A percentile compares a stretch with the other conserved stretches of the same genome.
These are phyloP conservation scores for Odobenus rosmarus DNA, from an alignment of 2,113 vertebrate genomes.

Conservation along the genomic window DNA sequence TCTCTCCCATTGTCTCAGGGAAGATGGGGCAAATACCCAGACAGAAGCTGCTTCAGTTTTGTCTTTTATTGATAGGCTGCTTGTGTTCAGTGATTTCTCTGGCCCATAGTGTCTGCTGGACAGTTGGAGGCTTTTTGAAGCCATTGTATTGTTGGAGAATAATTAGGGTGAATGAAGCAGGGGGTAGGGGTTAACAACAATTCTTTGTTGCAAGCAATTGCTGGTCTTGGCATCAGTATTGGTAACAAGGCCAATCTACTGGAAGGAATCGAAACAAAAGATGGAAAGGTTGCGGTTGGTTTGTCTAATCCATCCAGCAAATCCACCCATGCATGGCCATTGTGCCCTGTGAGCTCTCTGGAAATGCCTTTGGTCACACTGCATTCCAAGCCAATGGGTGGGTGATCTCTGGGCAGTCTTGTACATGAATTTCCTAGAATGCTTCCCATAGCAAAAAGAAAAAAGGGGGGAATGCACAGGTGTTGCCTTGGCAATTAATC, in stretches of 20 bases:
- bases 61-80: conserved; percentile 62
- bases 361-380: conserved; percentile 66
- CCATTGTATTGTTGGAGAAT: conserved; percentile 76
- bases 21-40: conserved; percentile 65
- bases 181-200: conserved; percentile 79
- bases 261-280: conserved; percentile 79
- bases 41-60: conserved; percentile 67
- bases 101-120: conserved; percentile 65
- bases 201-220: conserved; percentile 72
- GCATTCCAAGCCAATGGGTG: conserved; percentile 57
- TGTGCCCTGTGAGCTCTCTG: conserved; percentile 64
- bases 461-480: conserved; percentile 26
- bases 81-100: conserved; percentile 70
- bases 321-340: conserved; percentile 62
- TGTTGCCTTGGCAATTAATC: conserved; percentile 77
- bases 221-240: conserved; percentile 75
- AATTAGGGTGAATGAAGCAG: conserved; percentile 79
- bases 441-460: conserved; percentile 50
- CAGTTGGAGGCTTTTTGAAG: conserved; percentile 77
- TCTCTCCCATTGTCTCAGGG: conserved; percentile 62
- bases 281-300: conserved; percentile 75
- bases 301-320: conserved; percentile 68
- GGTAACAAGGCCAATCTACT: conserved; percentile 74
- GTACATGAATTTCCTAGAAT: conserved; percentile 75
- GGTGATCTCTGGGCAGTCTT: conserved; percentile 62